These are phyloP conservation scores for Myotis myotis DNA, from an alignment of 2,797 vertebrate genomes.

Conservation along the genomic window DNA sequence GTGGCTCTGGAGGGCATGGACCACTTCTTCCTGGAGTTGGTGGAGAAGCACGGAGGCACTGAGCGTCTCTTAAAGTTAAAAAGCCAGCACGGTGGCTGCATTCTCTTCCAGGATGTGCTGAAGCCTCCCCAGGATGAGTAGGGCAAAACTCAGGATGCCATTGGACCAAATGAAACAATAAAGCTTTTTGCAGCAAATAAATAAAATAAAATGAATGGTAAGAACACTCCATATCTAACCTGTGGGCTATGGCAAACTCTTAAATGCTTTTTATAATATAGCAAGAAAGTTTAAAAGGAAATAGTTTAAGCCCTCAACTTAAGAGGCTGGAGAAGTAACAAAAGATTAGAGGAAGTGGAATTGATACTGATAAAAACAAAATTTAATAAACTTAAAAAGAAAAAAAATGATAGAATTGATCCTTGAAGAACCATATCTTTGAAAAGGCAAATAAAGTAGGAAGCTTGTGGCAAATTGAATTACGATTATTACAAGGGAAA, in stretches of 20 bases:
- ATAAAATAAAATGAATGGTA: neutral
- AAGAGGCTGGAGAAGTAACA: neutral
- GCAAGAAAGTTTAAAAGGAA: neutral
- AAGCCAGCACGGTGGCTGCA: no score
- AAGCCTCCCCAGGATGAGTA: no score
- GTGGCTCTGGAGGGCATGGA: no score
- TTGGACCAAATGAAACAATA: no score
- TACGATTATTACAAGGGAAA: constrained; percentile 23
- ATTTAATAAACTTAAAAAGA: neutral
- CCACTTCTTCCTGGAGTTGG: no score
- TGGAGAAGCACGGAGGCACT: no score
- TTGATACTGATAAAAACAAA: neutral
- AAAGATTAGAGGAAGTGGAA: neutral
- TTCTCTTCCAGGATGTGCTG: no score
- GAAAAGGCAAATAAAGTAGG: neutral
- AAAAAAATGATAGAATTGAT: neutral
- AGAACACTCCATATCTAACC: neutral
- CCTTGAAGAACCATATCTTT: neutral
- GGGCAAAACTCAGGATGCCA: no score
- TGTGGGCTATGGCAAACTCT: neutral
- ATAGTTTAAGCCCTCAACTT: neutral
- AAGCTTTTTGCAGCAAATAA: no score
- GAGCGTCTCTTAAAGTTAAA: no score
- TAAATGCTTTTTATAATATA: neutral
- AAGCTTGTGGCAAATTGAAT: neutral